Base-by-base conservation (phyloP, 2,888 invertebrate species). In the Chrysodeixis includens region DNA sequence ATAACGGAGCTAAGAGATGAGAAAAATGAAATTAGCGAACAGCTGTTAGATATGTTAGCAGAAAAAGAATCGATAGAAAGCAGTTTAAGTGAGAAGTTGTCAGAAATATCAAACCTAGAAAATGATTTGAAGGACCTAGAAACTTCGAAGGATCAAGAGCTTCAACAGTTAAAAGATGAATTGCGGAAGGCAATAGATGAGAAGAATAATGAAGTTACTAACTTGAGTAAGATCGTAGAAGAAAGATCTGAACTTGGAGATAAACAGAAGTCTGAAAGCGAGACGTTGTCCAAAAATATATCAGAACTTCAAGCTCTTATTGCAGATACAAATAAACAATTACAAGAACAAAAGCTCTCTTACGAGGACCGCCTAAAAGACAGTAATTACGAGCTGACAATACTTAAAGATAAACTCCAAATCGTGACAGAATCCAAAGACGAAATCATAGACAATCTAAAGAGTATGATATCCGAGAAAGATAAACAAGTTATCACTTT, bases 321-420 rank as follows among this genome's bases (percentile, higher is more conserved):
- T 51, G 62, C 69, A 6, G 65, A 79, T 9, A 86, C 84, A 74
- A 79, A 81, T 60, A 78, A 80, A 74, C 62, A 72, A 22, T 71
- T 86, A 52, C 83, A 89, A 69, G 84, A 83, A 53, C 79, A 85
- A 65, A 87, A 95, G 62, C 85, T 88, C 35, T 93, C 96, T 63
- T 88, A 96, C 66, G 95, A 95, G 82, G 89, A 90, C 49, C 87
- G 85, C 67, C 89, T 90, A 70, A 93, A 93, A 74, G 93, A 95
- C 69, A 88, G 90, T 57, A 88, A 89, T 64, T 81, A 86, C 62
- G 92, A 95, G 82, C 83, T 91, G 18, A 79, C 76, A 10, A 85
- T 86, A 73, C 83, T 93, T 56, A 88, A 93, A 72, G 92, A 95
- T 69, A 90, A 91, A 62, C 70, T 96, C 56, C 91, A 94, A 81